phyloP scores from a whole-genome alignment of 2,113 vertebrate species.

The Gallinago paraguaiae region DNA sequence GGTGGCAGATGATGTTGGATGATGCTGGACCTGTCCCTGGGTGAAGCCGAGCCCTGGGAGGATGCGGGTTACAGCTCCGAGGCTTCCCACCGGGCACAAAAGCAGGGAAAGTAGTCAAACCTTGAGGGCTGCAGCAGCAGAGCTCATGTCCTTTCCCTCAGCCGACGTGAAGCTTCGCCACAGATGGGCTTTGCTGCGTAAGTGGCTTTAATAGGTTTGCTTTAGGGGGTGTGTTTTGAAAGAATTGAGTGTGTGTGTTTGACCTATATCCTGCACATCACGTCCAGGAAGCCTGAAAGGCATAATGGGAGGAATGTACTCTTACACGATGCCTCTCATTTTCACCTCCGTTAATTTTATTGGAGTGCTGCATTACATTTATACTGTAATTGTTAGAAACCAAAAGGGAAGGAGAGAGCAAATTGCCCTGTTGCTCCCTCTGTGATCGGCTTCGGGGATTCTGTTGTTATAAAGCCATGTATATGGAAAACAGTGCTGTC shows the following conservation, averaged over 20 bases:
- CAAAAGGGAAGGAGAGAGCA: background rate
- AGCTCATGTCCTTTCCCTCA: fast-evolving
- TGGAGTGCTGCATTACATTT: background rate
- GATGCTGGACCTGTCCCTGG: background rate
- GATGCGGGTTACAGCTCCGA: background rate
- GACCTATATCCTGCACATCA: conserved; percentile 17
- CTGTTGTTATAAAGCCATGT: background rate
- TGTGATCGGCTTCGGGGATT: background rate
- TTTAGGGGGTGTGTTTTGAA: background rate
- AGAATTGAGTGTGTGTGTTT: background rate
- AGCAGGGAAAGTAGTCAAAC: background rate
- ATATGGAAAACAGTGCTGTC: background rate
- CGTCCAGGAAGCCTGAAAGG: background rate
- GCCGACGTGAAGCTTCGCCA: background rate
- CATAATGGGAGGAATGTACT: background rate
- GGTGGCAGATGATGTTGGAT: background rate
- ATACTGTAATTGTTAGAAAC: background rate
- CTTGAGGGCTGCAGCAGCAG: background rate
- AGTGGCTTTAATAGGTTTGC: background rate
- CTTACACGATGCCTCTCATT: background rate
- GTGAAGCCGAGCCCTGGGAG: fast-evolving
- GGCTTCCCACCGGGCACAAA: background rate
- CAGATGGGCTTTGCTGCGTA: background rate
- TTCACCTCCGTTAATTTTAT: conserved; percentile 57
- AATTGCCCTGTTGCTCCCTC: background rate